Evolutionary conservation across 2,113 vertebrate species (phyloP).

Genomic region (Nymphicus hollandicus): DNA sequence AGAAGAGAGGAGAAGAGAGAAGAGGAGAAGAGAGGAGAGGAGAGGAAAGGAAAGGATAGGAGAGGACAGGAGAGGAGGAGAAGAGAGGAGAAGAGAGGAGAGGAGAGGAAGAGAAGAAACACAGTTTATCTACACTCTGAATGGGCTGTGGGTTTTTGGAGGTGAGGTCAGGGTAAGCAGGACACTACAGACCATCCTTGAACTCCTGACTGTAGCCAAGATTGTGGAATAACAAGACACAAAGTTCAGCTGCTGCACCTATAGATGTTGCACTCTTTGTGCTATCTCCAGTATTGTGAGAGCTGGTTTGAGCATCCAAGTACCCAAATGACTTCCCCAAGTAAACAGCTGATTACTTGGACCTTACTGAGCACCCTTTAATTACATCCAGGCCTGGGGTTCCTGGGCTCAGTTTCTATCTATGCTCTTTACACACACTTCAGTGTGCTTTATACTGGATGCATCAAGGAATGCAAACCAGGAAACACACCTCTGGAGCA

Average conservation of each 20-base stretch:
- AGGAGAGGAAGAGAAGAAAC: neutral
- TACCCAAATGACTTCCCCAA: neutral
- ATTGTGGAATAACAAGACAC: neutral
- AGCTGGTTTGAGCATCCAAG: neutral
- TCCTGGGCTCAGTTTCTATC: neutral
- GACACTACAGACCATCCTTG: neutral
- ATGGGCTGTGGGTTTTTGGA: neutral
- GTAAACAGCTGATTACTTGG: neutral
- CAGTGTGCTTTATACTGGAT: neutral
- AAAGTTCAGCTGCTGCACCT: neutral
- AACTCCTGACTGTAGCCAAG: neutral
- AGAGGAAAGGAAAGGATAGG: neutral
- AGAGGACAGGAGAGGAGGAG: neutral
- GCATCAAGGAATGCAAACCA: neutral
- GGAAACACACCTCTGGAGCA: neutral
- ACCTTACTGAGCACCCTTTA: conserved; percentile 15
- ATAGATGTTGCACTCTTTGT: neutral
- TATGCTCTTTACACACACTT: neutral
- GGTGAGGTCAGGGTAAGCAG: neutral
- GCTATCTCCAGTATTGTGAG: neutral
- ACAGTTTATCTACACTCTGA: neutral
- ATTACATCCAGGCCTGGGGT: neutral
- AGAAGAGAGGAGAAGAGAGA: neutral
- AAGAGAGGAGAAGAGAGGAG: neutral
- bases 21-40: neutral